These are phyloP conservation scores for Theocolax elegans DNA, from an alignment of 1,140 invertebrate genomes.

Conservation along the genomic window DNA sequence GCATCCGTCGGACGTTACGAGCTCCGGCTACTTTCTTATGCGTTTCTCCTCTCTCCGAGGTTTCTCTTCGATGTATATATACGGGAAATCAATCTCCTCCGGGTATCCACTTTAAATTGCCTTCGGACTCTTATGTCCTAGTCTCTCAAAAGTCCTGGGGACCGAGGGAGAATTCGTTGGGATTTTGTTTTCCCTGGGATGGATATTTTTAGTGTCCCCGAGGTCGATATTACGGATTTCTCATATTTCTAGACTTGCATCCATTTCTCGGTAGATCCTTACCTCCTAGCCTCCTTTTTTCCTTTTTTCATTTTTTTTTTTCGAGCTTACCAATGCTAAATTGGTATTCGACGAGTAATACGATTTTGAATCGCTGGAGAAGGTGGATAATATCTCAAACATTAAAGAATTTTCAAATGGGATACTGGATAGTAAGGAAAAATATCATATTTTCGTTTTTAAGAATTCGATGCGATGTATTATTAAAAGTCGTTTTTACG, in stretches of 20 bases:
- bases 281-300: too few relatives aligned
- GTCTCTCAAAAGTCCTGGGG: not conserved
- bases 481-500: too few relatives aligned
- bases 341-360: not conserved
- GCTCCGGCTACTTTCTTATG: slow-evolving; percentile 19
- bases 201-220: slow-evolving; percentile 8
- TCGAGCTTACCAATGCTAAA: not conserved
- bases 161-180: not conserved
- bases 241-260: slow-evolving; percentile 1
- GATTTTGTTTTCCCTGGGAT: slow-evolving; percentile 7
- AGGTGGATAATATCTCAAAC: not conserved
- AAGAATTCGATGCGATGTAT: too few relatives aligned
- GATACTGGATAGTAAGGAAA: too few relatives aligned
- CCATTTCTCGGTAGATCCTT: not conserved
- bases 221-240: not conserved
- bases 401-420: too few relatives aligned
- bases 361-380: slow-evolving; percentile 16
- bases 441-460: too few relatives aligned
- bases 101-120: slow-evolving; percentile 32
- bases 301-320: too few relatives aligned
- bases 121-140: not conserved
- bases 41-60: not conserved
- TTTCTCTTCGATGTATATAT: not conserved
- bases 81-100: slow-evolving; percentile 22
- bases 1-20: not conserved